A percentile compares a stretch with the other conserved stretches of the same genome.
Evolutionary conservation across 1,140 invertebrate genomes (phyloP).

Genomic region (Pentalonia nigronervosa): DNA sequence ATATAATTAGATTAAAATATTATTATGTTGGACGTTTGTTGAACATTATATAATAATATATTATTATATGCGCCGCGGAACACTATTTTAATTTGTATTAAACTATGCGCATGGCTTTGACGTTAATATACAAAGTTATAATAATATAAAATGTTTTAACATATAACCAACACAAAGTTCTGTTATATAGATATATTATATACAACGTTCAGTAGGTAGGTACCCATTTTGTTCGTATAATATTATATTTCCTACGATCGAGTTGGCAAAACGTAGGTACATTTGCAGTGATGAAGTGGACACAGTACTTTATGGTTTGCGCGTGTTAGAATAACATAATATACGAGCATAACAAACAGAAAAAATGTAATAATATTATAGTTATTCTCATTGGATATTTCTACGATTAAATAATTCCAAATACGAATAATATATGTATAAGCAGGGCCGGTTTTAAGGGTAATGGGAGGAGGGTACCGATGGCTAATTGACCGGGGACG

Average conservation of each 20-base stretch:
- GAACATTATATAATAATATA: not conserved
- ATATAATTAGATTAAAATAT: too few relatives aligned
- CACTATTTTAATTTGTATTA: not conserved
- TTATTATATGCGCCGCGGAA: not conserved
- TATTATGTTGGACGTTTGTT: not conserved
- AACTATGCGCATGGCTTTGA: not conserved
- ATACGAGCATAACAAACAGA: not conserved
- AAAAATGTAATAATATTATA: not conserved
- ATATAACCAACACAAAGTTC: not conserved
- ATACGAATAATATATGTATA: not conserved
- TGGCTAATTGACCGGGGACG: too few relatives aligned
- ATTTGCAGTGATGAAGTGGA: not conserved
- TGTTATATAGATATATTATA: not conserved
- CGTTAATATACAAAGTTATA: not conserved
- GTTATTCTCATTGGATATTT: not conserved
- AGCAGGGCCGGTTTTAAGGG: too few relatives aligned
- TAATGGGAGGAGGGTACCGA: too few relatives aligned
- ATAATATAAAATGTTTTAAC: not conserved
- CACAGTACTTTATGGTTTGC: not conserved
- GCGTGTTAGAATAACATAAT: not conserved
- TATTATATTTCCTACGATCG: not conserved
- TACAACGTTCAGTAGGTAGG: not conserved
- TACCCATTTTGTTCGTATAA: not conserved
- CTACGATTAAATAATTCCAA: not conserved
- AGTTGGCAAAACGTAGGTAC: not conserved